Evolutionary conservation across 92 coral and sea anemone genomes (phyloP), one percentile per base, ranked within the genome.

Genomic region (Palythoa caribaeorum): DNA sequence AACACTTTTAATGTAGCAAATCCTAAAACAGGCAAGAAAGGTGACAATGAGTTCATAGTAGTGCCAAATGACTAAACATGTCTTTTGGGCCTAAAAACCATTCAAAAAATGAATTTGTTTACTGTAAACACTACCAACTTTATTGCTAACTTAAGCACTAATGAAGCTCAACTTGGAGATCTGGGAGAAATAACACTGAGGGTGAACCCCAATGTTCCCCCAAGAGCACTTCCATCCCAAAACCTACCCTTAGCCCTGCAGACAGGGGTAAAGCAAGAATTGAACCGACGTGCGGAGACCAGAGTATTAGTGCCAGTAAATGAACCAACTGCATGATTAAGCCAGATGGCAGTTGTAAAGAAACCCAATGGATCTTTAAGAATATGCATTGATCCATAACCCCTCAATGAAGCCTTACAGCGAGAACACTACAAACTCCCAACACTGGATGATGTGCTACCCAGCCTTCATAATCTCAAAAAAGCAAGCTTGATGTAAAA

Each of bases 341-440:
- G 28, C 28, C 85, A 81, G 75, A 81, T 85, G 86, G 90, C 85
- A 17, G 91, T 83, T 15, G 90, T 79, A 21, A 44, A 54, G 28
- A 28, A 28, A 28, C 28, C 28, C 28, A 28, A 28, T 28, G 28
- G 28, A 28, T 28, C 28, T 28, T 57, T 91, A 5, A 38, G 93
- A 5, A 65, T 92, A 4, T 92, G 94, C 54, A 91, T 93, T 15
- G 92, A 91, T 69, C 91, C 94, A 15, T 81, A 75, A 71, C 91
- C 90, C 20, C 52, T 87, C 35, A 91, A 91, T 73, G 90, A 19
- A 52, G 92, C 92, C 50, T 84, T 90, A 12, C 28, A 71, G 59
- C 87, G 87, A 14, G 87, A 90, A 36, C 77, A 70, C 28, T 85
- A 85, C 72, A 73, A 74, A 50, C 71, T 85, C 21, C 89, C 89